Conservation (phyloP, 2,888 invertebrate genomes). For the Rapana venosa region DNA sequence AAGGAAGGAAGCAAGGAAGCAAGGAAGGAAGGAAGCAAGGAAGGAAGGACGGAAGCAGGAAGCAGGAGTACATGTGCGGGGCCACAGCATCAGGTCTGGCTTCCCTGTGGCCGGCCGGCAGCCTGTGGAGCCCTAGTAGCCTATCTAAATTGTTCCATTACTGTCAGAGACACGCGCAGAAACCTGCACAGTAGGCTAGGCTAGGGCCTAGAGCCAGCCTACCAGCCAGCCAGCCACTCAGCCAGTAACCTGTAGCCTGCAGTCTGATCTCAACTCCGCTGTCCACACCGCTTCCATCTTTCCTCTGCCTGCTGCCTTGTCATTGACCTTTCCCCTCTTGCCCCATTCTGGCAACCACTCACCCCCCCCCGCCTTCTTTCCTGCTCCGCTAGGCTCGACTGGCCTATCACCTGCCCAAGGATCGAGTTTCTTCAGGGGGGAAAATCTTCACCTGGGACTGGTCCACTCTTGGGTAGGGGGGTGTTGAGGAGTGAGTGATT, state of each 20-base stretch:
- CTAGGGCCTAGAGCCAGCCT: neutral
- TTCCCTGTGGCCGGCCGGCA: too few species aligned
- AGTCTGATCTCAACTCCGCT: neutral
- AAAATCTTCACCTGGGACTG: neutral
- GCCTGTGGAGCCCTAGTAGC: too few species aligned
- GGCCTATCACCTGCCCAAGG: constrained; percentile 4
- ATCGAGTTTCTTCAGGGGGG: neutral
- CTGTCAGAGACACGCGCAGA: neutral
- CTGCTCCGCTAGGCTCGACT: neutral
- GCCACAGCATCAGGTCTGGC: neutral
- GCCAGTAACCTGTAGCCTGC: neutral
- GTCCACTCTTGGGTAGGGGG: neutral
- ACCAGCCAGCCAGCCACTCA: too few species aligned
- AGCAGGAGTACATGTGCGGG: neutral
- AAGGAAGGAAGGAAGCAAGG: constrained; percentile 23
- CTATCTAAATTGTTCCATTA: constrained; percentile 17
- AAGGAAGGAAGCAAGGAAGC: constrained; percentile 22
- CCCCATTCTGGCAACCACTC: neutral
- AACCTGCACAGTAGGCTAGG: neutral
- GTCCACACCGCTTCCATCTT: neutral
- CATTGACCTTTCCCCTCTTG: constrained; percentile 5
- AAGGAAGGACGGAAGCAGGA: constrained; percentile 27
- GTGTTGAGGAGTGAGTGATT: too few species aligned
- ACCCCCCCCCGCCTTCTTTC: neutral
- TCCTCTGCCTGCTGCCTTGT: neutral